Evolutionary conservation across 2,888 invertebrate genomes (phyloP), one percentile per base, ranked within the genome.

Genomic region (Aphodius sticticus): DNA sequence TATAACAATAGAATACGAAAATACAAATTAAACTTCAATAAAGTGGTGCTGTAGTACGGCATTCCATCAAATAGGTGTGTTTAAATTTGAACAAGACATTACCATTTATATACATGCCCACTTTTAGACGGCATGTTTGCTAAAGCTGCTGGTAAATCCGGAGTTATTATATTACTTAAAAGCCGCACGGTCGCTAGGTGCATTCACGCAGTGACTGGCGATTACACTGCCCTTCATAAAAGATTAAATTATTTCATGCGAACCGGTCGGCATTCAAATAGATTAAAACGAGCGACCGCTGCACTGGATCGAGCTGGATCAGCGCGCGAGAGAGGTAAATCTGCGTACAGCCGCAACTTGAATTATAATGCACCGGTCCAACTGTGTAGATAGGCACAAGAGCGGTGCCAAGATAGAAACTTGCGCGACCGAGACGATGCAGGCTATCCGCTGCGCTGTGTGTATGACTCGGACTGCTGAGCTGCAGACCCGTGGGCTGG

Each of bases 121-220:
- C 53, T 53, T 53, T 53, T 53, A 53, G 53, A 53, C 53, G 12
- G 7, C 53, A 12, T 53, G 53, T 53, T 53, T 53, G 53, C 53
- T 53, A 53, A 53, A 53, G 53, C 53, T 53, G 53, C 53, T 53
- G 53, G 7, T 53, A 53, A 53, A 53, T 53, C 53, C 53, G 53
- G 53, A 53, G 53, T 53, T 53, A 53, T 53, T 53, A 53, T 53
- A 53, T 53, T 53, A 53, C 53, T 53, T 53, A 53, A 53, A 53
- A 53, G 53, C 53, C 53, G 12, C 53, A 53, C 53, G 53, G 53
- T 53, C 53, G 53, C 53, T 53, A 53, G 53, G 53, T 53, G 53
- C 53, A 53, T 53, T 53, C 53, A 53, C 53, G 53, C 53, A 53
- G 53, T 53, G 53, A 53, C 53, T 53, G 53, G 53, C 53, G 53